Conservation (phyloP, 2,797 vertebrate species). For the Lepilemur septentrionalis region DNA sequence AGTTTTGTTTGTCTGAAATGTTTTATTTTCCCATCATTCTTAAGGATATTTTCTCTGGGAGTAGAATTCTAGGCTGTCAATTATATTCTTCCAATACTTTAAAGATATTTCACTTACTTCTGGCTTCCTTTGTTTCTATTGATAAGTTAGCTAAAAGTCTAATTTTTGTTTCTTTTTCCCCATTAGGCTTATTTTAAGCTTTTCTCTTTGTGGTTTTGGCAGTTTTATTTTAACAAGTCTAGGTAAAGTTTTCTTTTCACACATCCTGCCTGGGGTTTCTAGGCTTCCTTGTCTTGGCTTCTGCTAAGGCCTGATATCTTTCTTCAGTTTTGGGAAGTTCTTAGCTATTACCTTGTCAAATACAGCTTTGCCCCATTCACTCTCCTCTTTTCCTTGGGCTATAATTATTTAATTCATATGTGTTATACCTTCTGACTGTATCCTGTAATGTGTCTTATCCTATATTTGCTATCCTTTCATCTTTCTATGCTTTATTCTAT, state of each 20-base stretch:
- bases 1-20: constrained; percentile 1
- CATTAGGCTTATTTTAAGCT: not conserved
- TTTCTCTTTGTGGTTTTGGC: constrained; percentile 25
- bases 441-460: not conserved
- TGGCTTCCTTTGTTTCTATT: constrained; percentile 36
- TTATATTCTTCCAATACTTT: constrained; percentile 22
- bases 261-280: not conserved
- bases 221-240: not conserved
- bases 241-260: constrained; percentile 14
- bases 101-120: not conserved
- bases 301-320: not conserved
- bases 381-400: not conserved
- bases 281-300: not conserved
- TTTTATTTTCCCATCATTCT: not conserved
- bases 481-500: not conserved
- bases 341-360: not conserved
- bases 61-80: not conserved
- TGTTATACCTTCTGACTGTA: not conserved
- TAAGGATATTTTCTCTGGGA: not conserved
- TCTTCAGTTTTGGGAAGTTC: not conserved
- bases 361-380: not conserved
- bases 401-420: not conserved
- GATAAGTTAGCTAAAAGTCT: constrained; percentile 7
- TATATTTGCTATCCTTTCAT: not conserved
- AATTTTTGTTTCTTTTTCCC: not conserved